Base-by-base conservation (phyloP, 2,797 vertebrate species). In the Psittacula derbiana region DNA sequence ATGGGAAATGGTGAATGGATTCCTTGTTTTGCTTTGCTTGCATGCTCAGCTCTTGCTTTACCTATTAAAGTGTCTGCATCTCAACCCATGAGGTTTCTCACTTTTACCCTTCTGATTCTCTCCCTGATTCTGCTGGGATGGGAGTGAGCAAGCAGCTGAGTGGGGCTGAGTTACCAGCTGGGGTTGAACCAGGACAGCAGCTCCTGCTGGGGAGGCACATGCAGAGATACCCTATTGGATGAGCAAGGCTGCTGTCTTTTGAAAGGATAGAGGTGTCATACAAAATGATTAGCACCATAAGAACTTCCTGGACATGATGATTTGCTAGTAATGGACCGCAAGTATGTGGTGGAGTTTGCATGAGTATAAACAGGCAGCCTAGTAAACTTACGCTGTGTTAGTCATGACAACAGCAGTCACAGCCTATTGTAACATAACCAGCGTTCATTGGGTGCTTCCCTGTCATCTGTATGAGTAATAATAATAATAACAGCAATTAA, bases 401-500 rank as follows among this genome's bases (percentile, higher is more conserved):
- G 73, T 97, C 94, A 96, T 49, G 80, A 62, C 85, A 86, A 62
- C 3, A 80, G 80, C 86, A 86, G 80, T 84, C 89, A 79, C 4
- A 0, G 70, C 82, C 91, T 72, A 95, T 88, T 96, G 94, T 96
- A 95, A 82, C 74, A 43, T 17, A 33, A 80, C 91, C 85, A 88
- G 88, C 41, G 52, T 86, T 53, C 92, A 92, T 94, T 92, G 88
- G 73, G 87, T 90, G 76, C 91, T 96, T 86, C 91, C 89, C 87
- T 49, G 60, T 80, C 89, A 66, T 60, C 86, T 76, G 11, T 3
- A 20, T 96, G 96, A 95, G 85, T 93, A 96, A 94, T 79, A 91
- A 88, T 79, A 91, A 90, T 46, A 92, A 94, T 16, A 96, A 95
- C 88, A 94, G 50, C 80, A 28, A 95, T 88, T 92, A 95, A 91